phyloP scores from a whole-genome alignment of 2,888 invertebrate genomes.

The Microdon myrmicae region DNA sequence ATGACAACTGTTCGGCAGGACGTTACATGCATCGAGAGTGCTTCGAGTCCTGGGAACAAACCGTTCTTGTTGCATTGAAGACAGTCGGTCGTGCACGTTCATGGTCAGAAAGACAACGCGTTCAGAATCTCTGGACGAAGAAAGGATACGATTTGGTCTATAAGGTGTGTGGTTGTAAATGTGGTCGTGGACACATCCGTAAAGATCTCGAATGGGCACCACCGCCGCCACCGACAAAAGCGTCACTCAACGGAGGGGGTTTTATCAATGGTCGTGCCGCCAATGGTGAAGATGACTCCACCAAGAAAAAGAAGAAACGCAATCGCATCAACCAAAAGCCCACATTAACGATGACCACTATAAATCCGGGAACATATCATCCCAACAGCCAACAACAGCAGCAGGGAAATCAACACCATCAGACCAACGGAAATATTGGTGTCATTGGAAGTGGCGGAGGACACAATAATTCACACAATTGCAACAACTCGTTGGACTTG shows the following conservation, averaged over 20 bases:
- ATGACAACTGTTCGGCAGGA: slow-evolving; percentile 88
- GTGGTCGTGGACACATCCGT: slow-evolving; percentile 90
- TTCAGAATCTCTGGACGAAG: slow-evolving; percentile 97
- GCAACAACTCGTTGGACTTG: slow-evolving; percentile 67
- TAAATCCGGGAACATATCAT: slow-evolving; percentile 62
- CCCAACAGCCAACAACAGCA: slow-evolving; percentile 59
- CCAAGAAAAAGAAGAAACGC: slow-evolving; percentile 76
- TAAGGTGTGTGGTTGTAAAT: slow-evolving; percentile 94
- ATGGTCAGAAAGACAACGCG: slow-evolving; percentile 94
- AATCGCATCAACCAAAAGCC: slow-evolving; percentile 76
- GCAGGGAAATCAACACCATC: slow-evolving; percentile 41
- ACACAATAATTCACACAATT: slow-evolving; percentile 23
- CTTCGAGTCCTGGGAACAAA: slow-evolving; percentile 93
- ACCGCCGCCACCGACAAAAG: slow-evolving; percentile 68
- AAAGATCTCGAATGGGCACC: slow-evolving; percentile 95
- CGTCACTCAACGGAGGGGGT: slow-evolving; percentile 55
- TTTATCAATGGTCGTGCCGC: slow-evolving; percentile 37
- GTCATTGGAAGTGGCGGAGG: slow-evolving; percentile 58
- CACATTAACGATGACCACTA: slow-evolving; percentile 71
- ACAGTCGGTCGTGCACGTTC: slow-evolving; percentile 90
- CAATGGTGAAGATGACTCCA: slow-evolving; percentile 68
- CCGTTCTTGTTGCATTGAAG: slow-evolving; percentile 87
- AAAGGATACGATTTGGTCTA: slow-evolving; percentile 96
- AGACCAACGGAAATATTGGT: slow-evolving; percentile 61
- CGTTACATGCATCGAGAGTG: slow-evolving; percentile 96